A percentile compares a stretch with the other conserved stretches of the same genome.
Evolutionary conservation across 64 coral and sea anemone species (phyloP).

Genomic region (Actinia equina): DNA sequence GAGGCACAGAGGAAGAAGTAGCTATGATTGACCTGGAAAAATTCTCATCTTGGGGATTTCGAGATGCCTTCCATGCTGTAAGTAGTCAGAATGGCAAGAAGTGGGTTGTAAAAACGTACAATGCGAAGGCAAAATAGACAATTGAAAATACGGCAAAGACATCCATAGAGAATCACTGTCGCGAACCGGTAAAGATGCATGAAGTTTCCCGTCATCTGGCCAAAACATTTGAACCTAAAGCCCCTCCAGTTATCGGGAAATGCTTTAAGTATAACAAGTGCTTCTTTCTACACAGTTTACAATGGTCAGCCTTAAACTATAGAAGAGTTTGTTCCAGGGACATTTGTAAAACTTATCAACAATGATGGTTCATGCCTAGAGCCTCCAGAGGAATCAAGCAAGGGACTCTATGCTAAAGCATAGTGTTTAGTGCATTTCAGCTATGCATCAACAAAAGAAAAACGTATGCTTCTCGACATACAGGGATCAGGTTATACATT

Average conservation of each 20-base stretch:
- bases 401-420: constrained; percentile 56
- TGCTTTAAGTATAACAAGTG: constrained; percentile 78
- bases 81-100: constrained; percentile 18
- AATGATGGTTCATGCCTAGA: constrained; percentile 56
- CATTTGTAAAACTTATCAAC: constrained; percentile 67
- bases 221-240: constrained; percentile 51
- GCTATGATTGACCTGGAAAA: constrained; percentile 32
- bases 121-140: constrained; percentile 36
- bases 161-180: constrained; percentile 60
- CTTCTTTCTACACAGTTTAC: constrained; percentile 42
- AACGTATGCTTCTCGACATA: constrained; percentile 47
- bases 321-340: constrained; percentile 70
- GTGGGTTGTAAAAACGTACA: constrained; percentile 84
- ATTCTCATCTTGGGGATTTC: constrained; percentile 63
- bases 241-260: constrained; percentile 50
- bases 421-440: constrained; percentile 47
- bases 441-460: constrained; percentile 25
- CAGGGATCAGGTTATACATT: constrained; percentile 38
- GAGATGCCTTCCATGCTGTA: constrained; percentile 52
- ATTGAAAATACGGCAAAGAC: constrained; percentile 52
- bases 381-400: constrained; percentile 8
- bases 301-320: constrained; percentile 68
- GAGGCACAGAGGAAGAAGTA: constrained; percentile 25
- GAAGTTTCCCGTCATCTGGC: constrained; percentile 60
- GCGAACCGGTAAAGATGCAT: constrained; percentile 82